These are phyloP conservation scores for Harpegnathos saltator DNA, from an alignment of 1,140 invertebrate genomes.

Conservation along the genomic window DNA sequence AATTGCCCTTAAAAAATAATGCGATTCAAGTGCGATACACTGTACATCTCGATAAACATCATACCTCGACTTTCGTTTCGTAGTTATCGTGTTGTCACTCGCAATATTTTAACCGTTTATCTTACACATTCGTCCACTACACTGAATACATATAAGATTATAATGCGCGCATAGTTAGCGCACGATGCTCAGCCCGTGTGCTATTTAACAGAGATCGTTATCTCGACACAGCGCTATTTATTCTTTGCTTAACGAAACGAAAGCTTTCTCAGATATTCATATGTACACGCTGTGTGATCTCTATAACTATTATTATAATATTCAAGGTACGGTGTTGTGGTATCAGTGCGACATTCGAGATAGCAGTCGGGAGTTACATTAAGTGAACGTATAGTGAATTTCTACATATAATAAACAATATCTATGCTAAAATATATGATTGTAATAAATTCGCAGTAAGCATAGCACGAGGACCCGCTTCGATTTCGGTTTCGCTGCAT, in stretches of 20 bases:
- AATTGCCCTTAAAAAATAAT: constrained; percentile 28
- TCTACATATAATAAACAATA: constrained; percentile 29
- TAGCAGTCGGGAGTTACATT: constrained; percentile 28
- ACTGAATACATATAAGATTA: constrained; percentile 31
- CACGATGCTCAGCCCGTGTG: background rate
- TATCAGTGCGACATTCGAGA: constrained; percentile 14
- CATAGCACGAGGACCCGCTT: constrained; percentile 20
- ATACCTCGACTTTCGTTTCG: constrained; percentile 15
- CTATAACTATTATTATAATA: constrained; percentile 32
- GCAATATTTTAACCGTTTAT: background rate
- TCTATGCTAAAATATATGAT: constrained; percentile 26
- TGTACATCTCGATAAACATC: constrained; percentile 35
- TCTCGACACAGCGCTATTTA: background rate
- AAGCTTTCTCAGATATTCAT: constrained; percentile 33
- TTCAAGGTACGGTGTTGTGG: constrained; percentile 20
- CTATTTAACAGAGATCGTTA: background rate
- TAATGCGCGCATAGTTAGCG: constrained; percentile 9
- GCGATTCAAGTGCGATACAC: background rate
- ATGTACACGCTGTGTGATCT: constrained; percentile 39
- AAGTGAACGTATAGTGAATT: constrained; percentile 32
- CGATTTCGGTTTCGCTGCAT: background rate
- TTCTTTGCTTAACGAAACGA: constrained; percentile 4
- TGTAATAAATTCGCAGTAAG: constrained; percentile 35
- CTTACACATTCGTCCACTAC: constrained; percentile 6
- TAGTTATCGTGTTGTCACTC: constrained; percentile 1